Base-by-base conservation (phyloP, 2,888 invertebrate genomes). In the Melieria picta region DNA sequence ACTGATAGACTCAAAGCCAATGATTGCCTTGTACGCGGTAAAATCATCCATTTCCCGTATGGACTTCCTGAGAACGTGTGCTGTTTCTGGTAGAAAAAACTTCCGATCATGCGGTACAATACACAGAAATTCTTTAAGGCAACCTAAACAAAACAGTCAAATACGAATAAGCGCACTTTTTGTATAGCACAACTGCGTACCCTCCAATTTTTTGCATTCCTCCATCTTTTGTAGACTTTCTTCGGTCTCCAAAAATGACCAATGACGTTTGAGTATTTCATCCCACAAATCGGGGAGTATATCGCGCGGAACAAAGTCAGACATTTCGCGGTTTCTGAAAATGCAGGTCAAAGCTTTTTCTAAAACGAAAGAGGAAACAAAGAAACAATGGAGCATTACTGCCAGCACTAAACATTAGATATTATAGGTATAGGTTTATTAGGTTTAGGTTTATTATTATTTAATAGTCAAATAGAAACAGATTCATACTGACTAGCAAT, bases 1-100 rank as follows among this genome's bases (percentile, higher is more conserved):
- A 73, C 94, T 95, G 76, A 96, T 89, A 48, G 94, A 93, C 79
- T 93, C 93, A 91, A 95, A 96, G 11, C 95, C 96, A 62, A 92
- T 89, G 46, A 93, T 92, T 13, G 94, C 94, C 78, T 93, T 90
- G 80, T 93, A 93, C 30, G 93, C 94, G 83, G 93, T 95, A 83
- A 94, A 96, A 79, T 93, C 92, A 6, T 90, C 87, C 80, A 92
- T 88, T 66, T 90, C 90, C 60, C 89, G 89, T 45, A 94, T 91
- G 0, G 94, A 94, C 68, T 90, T 89, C 74, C 92, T 91, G 75
- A 96, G 89, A 69, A 95, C 93, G 78, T 92, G 91, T 69, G 90
- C 91, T 0, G 95, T 94, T 87, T 93, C 93, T 55, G 90, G 89
- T 80, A 93, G 90, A 67, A 90, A 90, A 84, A 95, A 96, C 87